Evolutionary conservation across 2,113 vertebrate species (phyloP), one percentile per base, ranked within the genome.

Genomic region (Hassar affinis): DNA sequence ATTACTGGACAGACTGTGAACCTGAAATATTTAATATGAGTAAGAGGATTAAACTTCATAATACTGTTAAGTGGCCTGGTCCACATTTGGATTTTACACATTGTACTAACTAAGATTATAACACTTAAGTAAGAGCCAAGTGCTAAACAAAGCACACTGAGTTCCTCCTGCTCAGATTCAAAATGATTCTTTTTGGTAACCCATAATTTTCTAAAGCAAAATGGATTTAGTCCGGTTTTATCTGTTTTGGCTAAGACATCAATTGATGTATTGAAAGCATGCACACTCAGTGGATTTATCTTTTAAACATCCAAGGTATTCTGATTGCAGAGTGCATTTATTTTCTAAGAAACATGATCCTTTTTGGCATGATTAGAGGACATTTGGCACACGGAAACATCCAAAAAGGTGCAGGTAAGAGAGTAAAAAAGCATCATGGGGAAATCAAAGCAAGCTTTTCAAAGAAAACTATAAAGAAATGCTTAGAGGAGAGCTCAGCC

Each of bases 1-100:
- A 88, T 87, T 87, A 89, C 86, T 87, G 90, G 90, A 89, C 89
- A 88, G 91, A 90, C 88, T 87, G 85, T 86, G 85, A 89, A 90
- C 84, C 84, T 89, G 85, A 87, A 88, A 92, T 90, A 91, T 92
- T 93, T 93, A 86, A 91, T 90, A 92, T 89, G 87, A 87, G 90
- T 91, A 83, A 91, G 85, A 79, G 86, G 91, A 93, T 93, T 90
- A 91, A 87, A 80, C 87, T 85, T 91, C 86, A 86, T 90, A 92
- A 92, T 14, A 85, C 79, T 81, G 80, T 87, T 93, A 90, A 92
- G 89, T 92, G 89, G 83, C 84, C 90, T 90, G 88, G 91, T 90
- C 87, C 86, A 91, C 88, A 89, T 90, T 90, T 86, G 89, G 89
- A 90, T 86, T 90, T 89, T 83, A 35, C 68, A 89, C 54, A 86